Evolutionary conservation across 2,888 invertebrate species (phyloP).

Genomic region (Eremobia ochroleuca): DNA sequence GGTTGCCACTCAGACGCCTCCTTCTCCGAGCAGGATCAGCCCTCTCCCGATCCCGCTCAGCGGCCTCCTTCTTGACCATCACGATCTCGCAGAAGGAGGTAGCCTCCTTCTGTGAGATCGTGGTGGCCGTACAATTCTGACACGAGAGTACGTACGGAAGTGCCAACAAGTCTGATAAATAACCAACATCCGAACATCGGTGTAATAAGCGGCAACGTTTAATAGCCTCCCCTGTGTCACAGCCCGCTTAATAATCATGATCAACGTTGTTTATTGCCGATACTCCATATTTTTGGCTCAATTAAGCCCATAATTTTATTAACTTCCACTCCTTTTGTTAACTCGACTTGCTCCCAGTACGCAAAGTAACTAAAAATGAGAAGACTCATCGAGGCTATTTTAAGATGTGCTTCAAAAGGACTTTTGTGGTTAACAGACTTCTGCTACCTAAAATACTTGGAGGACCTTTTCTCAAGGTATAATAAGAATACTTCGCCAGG

Average conservation of each 20-base stretch:
- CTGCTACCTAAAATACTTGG: neutral
- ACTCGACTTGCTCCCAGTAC: constrained; percentile 34
- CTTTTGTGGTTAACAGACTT: neutral
- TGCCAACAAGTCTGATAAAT: neutral
- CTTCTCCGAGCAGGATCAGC: too few relatives aligned
- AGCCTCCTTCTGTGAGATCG: too few relatives aligned
- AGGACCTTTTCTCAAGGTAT: too few relatives aligned
- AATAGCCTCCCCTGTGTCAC: constrained; percentile 77
- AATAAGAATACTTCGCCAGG: too few relatives aligned
- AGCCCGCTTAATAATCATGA: constrained; percentile 78
- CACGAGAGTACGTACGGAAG: neutral
- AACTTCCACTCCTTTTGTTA: constrained; percentile 45
- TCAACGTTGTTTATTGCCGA: constrained; percentile 74
- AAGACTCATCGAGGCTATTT: constrained; percentile 35
- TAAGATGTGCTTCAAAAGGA: constrained; percentile 1
- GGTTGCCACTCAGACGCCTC: too few relatives aligned
- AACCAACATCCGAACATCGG: constrained; percentile 60
- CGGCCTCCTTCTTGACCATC: too few relatives aligned
- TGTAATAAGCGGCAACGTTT: constrained; percentile 71
- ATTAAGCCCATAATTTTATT: constrained; percentile 66
- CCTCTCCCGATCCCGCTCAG: too few relatives aligned
- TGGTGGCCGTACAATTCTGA: too few relatives aligned
- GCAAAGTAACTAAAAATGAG: constrained; percentile 9
- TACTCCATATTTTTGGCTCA: constrained; percentile 69
- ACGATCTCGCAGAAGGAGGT: too few relatives aligned